Conservation (phyloP, 1,140 invertebrate genomes). For the Papilio polytes region DNA sequence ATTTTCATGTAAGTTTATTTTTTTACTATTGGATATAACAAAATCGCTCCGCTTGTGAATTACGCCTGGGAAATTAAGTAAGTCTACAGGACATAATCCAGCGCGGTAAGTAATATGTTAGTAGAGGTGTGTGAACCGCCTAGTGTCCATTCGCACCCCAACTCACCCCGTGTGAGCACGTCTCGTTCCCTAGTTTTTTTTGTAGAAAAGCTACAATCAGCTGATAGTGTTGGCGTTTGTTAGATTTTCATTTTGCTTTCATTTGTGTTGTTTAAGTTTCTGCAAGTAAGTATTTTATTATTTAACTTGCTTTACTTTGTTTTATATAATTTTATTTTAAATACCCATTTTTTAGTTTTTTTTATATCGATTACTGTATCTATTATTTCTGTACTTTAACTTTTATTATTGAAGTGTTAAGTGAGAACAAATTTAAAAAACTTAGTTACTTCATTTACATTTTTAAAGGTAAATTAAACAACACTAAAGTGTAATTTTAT, state of each 20-base stretch:
- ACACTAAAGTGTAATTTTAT: too few relatives aligned
- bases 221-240: slow-evolving; percentile 24
- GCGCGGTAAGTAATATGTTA: slow-evolving; percentile 60
- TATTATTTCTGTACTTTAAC: neutral
- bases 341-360: neutral
- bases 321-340: neutral
- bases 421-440: neutral
- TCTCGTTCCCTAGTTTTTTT: slow-evolving; percentile 38
- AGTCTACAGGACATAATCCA: slow-evolving; percentile 50
- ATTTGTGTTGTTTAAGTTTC: slow-evolving; percentile 49
- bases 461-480: too few relatives aligned
- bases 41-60: slow-evolving; percentile 41
- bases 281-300: slow-evolving; percentile 49
- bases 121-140: slow-evolving; percentile 49
- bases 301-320: slow-evolving; percentile 27
- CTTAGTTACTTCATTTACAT: too few relatives aligned
- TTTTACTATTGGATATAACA: slow-evolving; percentile 22
- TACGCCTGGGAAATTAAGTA: slow-evolving; percentile 47
- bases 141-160: slow-evolving; percentile 64
- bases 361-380: neutral
- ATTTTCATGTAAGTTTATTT: neutral
- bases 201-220: slow-evolving; percentile 19
- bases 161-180: slow-evolving; percentile 59
- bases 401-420: neutral
- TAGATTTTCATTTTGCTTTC: slow-evolving; percentile 38